Evolutionary conservation across 92 coral and sea anemone genomes (phyloP).

Genomic region (Isaurus tuberculatus): DNA sequence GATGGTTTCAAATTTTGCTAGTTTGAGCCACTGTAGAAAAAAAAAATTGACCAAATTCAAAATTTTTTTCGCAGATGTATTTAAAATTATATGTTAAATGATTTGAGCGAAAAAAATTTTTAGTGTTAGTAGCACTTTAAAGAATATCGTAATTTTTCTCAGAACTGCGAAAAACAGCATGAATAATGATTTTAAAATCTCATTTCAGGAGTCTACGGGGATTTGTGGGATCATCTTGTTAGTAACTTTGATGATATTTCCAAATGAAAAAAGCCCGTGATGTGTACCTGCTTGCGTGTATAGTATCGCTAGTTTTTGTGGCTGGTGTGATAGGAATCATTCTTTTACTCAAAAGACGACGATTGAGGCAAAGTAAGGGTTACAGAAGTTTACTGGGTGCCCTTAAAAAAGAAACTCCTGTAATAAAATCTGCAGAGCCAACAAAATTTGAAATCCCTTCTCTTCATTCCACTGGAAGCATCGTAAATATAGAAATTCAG

Average conservation of each 20-base stretch:
- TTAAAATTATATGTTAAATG: no score
- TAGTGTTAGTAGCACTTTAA: no score
- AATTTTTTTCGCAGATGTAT: no score
- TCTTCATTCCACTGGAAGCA: constrained; percentile 21
- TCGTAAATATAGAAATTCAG: constrained; percentile 78
- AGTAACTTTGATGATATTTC: not conserved
- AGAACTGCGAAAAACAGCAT: no score
- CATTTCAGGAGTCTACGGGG: not conserved
- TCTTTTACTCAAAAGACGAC: constrained; percentile 31
- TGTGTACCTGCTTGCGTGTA: not conserved
- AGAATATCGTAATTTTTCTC: no score
- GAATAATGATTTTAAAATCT: no score
- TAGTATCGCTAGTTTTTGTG: not conserved
- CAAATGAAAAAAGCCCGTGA: not conserved
- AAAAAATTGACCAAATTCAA: no score
- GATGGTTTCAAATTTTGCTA: no score
- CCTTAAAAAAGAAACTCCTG: constrained; percentile 53
- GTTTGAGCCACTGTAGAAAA: no score
- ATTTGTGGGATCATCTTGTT: not conserved
- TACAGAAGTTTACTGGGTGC: not conserved
- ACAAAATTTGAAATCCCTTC: constrained; percentile 74
- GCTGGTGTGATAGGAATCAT: constrained; percentile 17
- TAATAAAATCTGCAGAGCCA: constrained; percentile 54
- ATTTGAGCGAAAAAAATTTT: no score
- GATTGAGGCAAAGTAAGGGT: not conserved